phyloP scores from a whole-genome alignment of 2,113 vertebrate species.

The Ahaetulla prasina region DNA sequence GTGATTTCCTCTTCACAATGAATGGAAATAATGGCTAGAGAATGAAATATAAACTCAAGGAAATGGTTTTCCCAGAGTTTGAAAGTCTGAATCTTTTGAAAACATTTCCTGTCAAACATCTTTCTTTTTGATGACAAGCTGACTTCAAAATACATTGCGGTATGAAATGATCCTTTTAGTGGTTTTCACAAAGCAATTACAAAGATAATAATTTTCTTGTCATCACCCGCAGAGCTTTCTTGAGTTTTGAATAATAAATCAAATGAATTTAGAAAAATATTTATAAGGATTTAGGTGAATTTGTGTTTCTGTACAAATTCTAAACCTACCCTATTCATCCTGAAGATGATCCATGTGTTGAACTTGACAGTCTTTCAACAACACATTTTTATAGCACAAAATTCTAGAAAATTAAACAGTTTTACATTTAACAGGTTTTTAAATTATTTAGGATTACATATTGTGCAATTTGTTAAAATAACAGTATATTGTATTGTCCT shows the following conservation, averaged over 20 bases:
- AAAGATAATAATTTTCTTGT: conserved; percentile 43
- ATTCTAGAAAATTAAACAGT: neutral
- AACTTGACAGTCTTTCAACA: neutral
- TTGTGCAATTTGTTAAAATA: rapidly evolving
- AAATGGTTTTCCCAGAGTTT: conserved; percentile 28
- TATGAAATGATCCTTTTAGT: conserved; percentile 60
- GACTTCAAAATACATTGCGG: conserved; percentile 61
- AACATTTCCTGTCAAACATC: conserved; percentile 31
- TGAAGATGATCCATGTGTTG: neutral
- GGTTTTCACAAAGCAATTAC: conserved; percentile 52
- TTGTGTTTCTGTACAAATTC: neutral
- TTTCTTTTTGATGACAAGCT: conserved; percentile 53
- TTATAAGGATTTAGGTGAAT: neutral
- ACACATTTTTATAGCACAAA: neutral
- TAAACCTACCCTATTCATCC: neutral
- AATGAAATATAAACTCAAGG: neutral
- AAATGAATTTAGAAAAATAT: neutral
- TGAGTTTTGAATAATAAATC: conserved; percentile 24
- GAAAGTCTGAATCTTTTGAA: conserved; percentile 38
- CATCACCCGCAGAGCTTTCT: conserved; percentile 15
- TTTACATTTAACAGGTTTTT: neutral
- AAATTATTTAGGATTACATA: neutral
- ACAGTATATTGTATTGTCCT: neutral
- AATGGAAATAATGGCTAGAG: neutral
- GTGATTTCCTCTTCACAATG: conserved; percentile 23